Evolutionary conservation across 2,888 invertebrate species (phyloP), one percentile per base, ranked within the genome.

Genomic region (Synanthedon formicaeformis): DNA sequence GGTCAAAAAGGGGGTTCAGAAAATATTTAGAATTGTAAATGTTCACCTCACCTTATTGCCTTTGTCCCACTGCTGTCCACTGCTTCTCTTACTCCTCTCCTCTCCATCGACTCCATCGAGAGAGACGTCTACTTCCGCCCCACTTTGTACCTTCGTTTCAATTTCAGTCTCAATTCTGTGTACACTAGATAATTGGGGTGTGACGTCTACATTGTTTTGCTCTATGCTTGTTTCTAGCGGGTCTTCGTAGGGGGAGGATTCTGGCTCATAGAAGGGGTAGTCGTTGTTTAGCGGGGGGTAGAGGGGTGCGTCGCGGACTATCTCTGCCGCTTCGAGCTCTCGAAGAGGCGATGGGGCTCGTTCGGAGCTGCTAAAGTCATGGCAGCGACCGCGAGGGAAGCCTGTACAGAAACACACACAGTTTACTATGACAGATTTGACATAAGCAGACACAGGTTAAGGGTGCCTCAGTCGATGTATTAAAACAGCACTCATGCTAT

Each of bases 281-380:
- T 58, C 55, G 53, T 58, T 55, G 56, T 65, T 57, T 52, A 79
- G 72, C 50, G 74, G 67, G 23, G 78, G 77, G 57, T 78, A 78
- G 54, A 77, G 75, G 8, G 81, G 80, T 3, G 73, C 80, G 53
- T 79, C 80, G 8, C 78, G 75, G 54, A 81, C 67, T 2, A 81
- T 70, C 55, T 79, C 82, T 0, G 73, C 73, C n/a, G 71, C 75
- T 57, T 74, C 78, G 3, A 65, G 69, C 50, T 62, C 65, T 52
- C 60, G 65, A 40, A 65, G 62, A 50, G 63, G 64, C 50, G 63
- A 55, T 13, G 61, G 64, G 51, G 73, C 63, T 51, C 69, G 71
- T 57, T 75, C 73, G n/a, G 78, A 76, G 58, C 76, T 77, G 62
- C 73, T 76, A 62, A 73, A 70, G 53, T 73, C 76, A 34, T 71